Conservation (phyloP, 2,888 invertebrate species). For the Drosophila quinaria region DNA sequence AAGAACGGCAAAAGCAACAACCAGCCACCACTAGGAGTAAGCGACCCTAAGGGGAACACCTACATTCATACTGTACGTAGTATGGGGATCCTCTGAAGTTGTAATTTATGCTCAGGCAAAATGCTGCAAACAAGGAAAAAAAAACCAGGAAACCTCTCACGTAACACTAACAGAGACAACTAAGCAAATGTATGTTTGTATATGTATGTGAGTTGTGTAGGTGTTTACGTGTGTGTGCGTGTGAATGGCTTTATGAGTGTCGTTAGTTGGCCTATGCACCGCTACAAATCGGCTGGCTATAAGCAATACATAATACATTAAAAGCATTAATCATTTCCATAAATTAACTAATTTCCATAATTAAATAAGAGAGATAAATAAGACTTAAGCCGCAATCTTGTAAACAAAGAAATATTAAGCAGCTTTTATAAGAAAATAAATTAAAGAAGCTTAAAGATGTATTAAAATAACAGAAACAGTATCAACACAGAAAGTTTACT, state of each 20-base stretch:
- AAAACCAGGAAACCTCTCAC: slow-evolving; percentile 58
- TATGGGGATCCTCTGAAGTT: slow-evolving; percentile 63
- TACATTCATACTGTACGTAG: neutral
- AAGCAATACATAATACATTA: slow-evolving; percentile 55
- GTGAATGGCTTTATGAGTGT: slow-evolving; percentile 21
- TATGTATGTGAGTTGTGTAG: slow-evolving; percentile 3
- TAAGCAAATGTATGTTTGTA: slow-evolving; percentile 24
- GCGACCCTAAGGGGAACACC: slow-evolving; percentile 32
- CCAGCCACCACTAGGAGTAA: neutral
- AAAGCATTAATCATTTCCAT: slow-evolving; percentile 54
- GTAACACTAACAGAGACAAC: slow-evolving; percentile 51
- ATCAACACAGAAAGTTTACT: neutral
- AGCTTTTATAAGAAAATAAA: neutral
- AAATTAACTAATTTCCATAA: slow-evolving; percentile 32
- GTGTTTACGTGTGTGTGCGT: slow-evolving; percentile 1
- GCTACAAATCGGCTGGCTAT: slow-evolving; percentile 54
- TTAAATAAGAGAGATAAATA: slow-evolving; percentile 5
- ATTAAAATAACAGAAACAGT: neutral
- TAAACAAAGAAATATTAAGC: neutral
- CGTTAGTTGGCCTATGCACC: slow-evolving; percentile 68
- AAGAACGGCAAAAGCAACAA: slow-evolving; percentile 8
- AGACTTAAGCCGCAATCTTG: slow-evolving; percentile 1
- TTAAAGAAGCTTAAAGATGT: neutral
- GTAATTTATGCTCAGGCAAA: slow-evolving; percentile 75
- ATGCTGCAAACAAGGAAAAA: slow-evolving; percentile 57